Conservation (phyloP, 2,113 vertebrate genomes). For the Poicephalus meyeri region DNA sequence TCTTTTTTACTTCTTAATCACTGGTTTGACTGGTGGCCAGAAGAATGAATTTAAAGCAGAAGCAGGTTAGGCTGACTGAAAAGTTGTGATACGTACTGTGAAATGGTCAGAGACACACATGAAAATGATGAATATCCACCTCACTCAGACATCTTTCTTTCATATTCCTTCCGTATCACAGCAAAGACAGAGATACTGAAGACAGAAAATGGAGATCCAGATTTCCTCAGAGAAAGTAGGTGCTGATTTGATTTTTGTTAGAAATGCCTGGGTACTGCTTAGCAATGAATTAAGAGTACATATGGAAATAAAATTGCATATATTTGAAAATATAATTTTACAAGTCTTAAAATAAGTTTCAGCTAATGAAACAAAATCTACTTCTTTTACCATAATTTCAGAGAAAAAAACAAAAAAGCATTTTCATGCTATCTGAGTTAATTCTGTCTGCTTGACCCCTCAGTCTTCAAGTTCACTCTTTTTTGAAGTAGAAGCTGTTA, state of each 20-base stretch:
- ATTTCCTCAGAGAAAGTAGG: not conserved
- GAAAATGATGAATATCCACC: not conserved
- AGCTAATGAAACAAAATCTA: not conserved
- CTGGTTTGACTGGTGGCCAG: not conserved
- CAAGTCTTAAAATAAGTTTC: not conserved
- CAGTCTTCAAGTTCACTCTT: not conserved
- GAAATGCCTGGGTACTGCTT: not conserved
- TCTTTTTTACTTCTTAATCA: not conserved
- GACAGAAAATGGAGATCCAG: not conserved
- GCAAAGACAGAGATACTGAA: not conserved
- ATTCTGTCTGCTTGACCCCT: not conserved
- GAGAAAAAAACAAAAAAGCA: not conserved
- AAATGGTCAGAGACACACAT: not conserved
- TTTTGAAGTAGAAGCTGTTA: not conserved
- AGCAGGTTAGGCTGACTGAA: not conserved
- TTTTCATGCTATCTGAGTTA: not conserved
- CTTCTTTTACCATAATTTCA: not conserved
- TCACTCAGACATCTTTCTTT: not conserved
- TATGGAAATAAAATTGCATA: not conserved
- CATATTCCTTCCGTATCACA: not conserved
- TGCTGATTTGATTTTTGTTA: not conserved
- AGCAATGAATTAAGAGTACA: not conserved
- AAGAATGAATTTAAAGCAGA: not conserved
- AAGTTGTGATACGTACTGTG: not conserved
- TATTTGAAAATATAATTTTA: not conserved